A percentile compares a stretch with the other conserved stretches of the same genome.
phyloP scores from a whole-genome alignment of 2,797 vertebrate genomes.

The Neosalanx taihuensis region DNA sequence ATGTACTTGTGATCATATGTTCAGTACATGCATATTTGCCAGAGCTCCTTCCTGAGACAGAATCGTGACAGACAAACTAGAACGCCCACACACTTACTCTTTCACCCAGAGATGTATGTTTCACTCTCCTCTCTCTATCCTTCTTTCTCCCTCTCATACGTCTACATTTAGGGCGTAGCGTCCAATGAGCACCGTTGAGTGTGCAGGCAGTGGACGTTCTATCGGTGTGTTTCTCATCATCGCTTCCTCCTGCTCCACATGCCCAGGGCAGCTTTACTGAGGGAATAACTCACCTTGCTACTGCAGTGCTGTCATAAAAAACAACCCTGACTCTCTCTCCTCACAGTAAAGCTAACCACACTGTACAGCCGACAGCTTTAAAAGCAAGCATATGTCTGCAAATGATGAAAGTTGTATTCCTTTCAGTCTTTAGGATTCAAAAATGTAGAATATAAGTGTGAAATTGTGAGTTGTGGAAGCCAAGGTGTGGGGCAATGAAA shows the following conservation, averaged over 20 bases:
- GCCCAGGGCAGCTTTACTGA: background rate
- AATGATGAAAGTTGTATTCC: background rate
- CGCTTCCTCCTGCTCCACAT: background rate
- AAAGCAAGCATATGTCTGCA: too few species aligned
- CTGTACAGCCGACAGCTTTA: too few species aligned
- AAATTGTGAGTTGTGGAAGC: background rate
- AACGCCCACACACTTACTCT: background rate
- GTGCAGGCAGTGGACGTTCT: background rate
- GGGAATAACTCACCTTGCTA: background rate
- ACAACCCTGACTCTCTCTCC: background rate
- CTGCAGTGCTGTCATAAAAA: background rate
- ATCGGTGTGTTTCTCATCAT: background rate
- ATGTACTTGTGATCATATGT: background rate
- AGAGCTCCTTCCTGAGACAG: background rate
- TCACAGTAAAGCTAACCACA: background rate
- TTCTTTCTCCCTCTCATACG: background rate
- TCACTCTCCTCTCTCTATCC: slow-evolving; percentile 1
- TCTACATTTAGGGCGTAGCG: too few species aligned
- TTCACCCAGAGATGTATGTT: background rate
- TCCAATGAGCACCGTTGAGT: background rate
- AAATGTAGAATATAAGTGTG: background rate
- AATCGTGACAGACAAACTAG: background rate
- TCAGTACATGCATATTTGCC: background rate
- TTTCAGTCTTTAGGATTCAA: background rate
- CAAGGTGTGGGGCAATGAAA: background rate